Conservation (phyloP, 2,888 invertebrate genomes). For the Eupithecia insigniata region DNA sequence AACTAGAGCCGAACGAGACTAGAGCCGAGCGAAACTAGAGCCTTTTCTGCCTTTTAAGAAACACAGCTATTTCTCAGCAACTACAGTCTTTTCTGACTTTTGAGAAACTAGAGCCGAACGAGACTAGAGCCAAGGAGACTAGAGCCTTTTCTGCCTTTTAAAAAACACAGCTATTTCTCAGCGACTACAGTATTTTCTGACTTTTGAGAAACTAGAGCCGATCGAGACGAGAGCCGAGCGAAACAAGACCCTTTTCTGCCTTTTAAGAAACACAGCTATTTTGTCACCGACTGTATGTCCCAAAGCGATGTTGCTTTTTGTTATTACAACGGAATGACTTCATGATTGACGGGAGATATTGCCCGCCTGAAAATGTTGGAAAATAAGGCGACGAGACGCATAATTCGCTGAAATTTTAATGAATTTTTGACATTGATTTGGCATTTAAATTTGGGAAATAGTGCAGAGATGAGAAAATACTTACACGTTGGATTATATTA, state of each 20-base stretch:
- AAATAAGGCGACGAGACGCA: conserved; percentile 22
- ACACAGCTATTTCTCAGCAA: neutral
- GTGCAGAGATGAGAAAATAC: too few relatives aligned
- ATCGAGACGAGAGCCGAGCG: too few relatives aligned
- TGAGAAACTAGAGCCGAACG: too few relatives aligned
- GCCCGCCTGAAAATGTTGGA: neutral
- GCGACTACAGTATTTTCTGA: too few relatives aligned
- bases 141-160: too few relatives aligned
- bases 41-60: neutral
- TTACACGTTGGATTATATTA: too few relatives aligned
- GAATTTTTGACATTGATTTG: conserved; percentile 17
- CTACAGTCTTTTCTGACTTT: too few relatives aligned
- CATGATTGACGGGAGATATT: conserved; percentile 40
- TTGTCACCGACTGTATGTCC: conserved; percentile 11
- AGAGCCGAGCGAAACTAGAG: too few relatives aligned
- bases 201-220: too few relatives aligned
- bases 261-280: neutral
- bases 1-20: too few relatives aligned
- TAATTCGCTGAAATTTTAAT: conserved; percentile 20
- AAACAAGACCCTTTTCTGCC: too few relatives aligned
- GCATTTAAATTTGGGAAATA: neutral
- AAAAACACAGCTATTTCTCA: neutral
- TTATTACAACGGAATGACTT: conserved; percentile 43
- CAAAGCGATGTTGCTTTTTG: conserved; percentile 38
- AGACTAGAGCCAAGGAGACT: too few relatives aligned